These are phyloP conservation scores for Neosalanx taihuensis DNA, from an alignment of 2,797 vertebrate species.

Conservation along the genomic window DNA sequence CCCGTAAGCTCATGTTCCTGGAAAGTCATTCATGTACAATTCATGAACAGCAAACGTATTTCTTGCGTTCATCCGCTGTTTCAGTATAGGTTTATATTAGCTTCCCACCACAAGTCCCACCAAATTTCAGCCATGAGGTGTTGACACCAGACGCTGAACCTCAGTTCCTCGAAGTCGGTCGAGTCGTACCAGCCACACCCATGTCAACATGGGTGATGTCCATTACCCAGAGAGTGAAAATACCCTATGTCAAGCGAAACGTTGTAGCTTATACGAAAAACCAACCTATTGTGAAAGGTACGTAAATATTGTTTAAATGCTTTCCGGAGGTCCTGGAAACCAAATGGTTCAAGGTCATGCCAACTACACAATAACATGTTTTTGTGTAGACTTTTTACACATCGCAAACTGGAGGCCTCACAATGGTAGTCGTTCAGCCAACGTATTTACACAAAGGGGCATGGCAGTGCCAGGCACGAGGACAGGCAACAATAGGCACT, in stretches of 20 bases:
- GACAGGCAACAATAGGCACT: too few relatives aligned
- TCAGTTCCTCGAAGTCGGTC: neutral
- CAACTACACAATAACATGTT: too few relatives aligned
- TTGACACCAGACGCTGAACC: slow-evolving; percentile 26
- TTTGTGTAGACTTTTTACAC: too few relatives aligned
- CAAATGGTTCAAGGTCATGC: neutral
- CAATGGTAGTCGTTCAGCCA: too few relatives aligned
- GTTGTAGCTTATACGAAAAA: too few relatives aligned
- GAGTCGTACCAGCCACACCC: neutral
- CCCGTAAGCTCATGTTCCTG: too few relatives aligned
- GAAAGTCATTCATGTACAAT: neutral
- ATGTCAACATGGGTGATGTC: neutral
- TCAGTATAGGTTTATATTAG: neutral
- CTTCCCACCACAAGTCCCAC: slow-evolving; percentile 11
- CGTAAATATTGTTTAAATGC: too few relatives aligned
- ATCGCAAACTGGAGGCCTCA: too few relatives aligned
- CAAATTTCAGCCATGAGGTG: slow-evolving; percentile 36
- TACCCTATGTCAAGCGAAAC: too few relatives aligned
- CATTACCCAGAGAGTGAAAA: neutral
- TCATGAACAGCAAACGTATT: neutral
- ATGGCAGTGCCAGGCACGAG: too few relatives aligned
- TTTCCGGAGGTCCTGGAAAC: neutral
- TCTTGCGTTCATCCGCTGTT: neutral
- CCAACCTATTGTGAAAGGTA: too few relatives aligned
- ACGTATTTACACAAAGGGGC: too few relatives aligned